Percentiles rank a stretch among this genome's conserved stretches.
These are phyloP conservation scores for Gymnocephalus cernua DNA, from an alignment of 2,113 vertebrate genomes.

Conservation along the genomic window DNA sequence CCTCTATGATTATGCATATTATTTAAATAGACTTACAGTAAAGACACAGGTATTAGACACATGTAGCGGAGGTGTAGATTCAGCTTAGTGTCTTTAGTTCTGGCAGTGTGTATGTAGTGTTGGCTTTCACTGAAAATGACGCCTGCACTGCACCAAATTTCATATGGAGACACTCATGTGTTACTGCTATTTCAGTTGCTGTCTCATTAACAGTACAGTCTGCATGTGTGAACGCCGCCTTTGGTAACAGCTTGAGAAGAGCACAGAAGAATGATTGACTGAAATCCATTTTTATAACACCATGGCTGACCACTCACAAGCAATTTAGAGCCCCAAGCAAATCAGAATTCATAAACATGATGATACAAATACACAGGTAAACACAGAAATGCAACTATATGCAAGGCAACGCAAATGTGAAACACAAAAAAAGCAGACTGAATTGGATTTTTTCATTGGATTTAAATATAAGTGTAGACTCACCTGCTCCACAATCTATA, in stretches of 20 bases:
- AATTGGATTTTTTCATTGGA: no score
- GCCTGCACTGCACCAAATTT: conserved; percentile 7
- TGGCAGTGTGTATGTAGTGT: conserved; percentile 21
- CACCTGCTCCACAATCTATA: background rate
- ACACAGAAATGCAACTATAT: background rate
- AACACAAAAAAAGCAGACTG: background rate
- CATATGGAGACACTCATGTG: conserved; percentile 3
- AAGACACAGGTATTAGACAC: conserved; percentile 6
- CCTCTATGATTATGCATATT: background rate
- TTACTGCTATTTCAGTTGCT: conserved; percentile 15
- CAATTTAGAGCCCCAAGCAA: background rate
- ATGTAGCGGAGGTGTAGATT: conserved; percentile 30
- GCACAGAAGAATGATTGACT: background rate
- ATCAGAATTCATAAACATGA: background rate
- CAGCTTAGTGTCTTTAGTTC: conserved; percentile 5
- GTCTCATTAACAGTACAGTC: conserved; percentile 2
- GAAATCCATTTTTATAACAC: conserved; percentile 1
- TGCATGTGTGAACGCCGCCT: conserved; percentile 1
- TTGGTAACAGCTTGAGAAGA: background rate
- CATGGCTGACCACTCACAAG: background rate
- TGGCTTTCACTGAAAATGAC: conserved; percentile 18
- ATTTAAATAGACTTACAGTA: background rate
- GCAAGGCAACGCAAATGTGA: background rate
- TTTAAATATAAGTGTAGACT: background rate
- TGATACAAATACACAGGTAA: background rate